Evolutionary conservation across 2,888 invertebrate species (phyloP), one percentile per base, ranked within the genome.

Genomic region (Malachius bipustulatus): DNA sequence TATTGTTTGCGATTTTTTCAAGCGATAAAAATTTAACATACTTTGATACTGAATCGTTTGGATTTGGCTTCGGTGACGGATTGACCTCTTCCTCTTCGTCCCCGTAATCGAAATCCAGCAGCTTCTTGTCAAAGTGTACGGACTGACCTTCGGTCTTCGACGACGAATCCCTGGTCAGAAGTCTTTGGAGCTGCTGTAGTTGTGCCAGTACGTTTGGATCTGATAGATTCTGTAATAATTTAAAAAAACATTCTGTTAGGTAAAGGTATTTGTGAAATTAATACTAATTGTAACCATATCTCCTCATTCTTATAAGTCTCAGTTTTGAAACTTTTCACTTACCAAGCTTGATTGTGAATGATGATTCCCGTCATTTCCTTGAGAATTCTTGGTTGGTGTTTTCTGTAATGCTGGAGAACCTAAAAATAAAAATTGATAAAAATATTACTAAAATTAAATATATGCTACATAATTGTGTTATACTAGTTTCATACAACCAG

Each of bases 41-140:
- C 50, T 42, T 46, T 16, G 49, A 40, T n/a, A 51, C 47, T 16
- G 49, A 43, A 38, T 44, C 52, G 51, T 60, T 54, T 57, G 11
- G 40, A 16, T 16, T 40, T 11, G 57, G 56, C 42, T 66, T 64
- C 0, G 70, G 69, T 15, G 63, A 66, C 6, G 60, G 57, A 47
- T 61, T 61, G 35, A 71, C 74, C 26, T 81, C 79, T n/a, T 89
- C 89, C 36, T 89, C 89, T 43, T 90, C 90, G 48, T 89, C 89
- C 36, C 84, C 89, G 57, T 91, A 91, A 62, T 91, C 90, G 60
- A 87, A 91, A 62, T 90, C 83, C 39, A 91, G 64, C 10, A 90
- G 63, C 56, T 89, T 87, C 54, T 85, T 75, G 57, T 84, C 84
- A 59, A 85, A 85, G 56, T 83, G 83, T 3, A 80, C 72, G 36